These are phyloP conservation scores for Macrochelys suwanniensis DNA, from an alignment of 2,797 vertebrate genomes.

Conservation along the genomic window DNA sequence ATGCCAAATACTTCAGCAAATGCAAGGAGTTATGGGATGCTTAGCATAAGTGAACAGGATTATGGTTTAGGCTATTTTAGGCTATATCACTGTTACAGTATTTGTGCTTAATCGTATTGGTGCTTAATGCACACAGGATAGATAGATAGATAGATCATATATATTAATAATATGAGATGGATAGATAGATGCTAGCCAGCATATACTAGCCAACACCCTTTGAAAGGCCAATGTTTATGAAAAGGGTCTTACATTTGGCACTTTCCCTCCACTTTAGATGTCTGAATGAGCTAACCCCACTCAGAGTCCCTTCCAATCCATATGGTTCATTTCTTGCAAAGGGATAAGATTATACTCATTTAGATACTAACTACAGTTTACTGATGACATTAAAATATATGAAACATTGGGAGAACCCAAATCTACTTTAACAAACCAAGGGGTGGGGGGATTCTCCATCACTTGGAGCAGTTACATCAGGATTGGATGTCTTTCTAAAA, in stretches of 20 bases:
- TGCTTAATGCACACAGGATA: no score
- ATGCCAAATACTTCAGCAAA: no score
- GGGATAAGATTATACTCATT: background rate
- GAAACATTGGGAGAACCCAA: background rate
- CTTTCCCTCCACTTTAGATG: background rate
- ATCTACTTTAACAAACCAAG: background rate
- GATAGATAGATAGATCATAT: no score
- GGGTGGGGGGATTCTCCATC: background rate
- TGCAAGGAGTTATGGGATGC: no score
- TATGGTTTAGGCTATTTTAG: no score
- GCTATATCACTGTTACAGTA: no score
- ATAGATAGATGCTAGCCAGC: background rate
- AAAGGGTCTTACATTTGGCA: background rate
- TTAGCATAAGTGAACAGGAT: no score
- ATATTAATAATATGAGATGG: no score
- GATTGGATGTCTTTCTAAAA: background rate
- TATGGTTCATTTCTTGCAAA: background rate
- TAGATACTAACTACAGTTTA: background rate
- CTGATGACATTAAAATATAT: background rate
- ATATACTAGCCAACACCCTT: background rate
- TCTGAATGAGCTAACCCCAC: background rate
- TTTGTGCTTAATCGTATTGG: no score
- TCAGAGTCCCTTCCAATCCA: background rate
- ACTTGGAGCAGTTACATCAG: background rate
- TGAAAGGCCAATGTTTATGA: background rate